These are phyloP conservation scores for Maccullochella peelii DNA, from an alignment of 2,113 vertebrate genomes.

Conservation along the genomic window DNA sequence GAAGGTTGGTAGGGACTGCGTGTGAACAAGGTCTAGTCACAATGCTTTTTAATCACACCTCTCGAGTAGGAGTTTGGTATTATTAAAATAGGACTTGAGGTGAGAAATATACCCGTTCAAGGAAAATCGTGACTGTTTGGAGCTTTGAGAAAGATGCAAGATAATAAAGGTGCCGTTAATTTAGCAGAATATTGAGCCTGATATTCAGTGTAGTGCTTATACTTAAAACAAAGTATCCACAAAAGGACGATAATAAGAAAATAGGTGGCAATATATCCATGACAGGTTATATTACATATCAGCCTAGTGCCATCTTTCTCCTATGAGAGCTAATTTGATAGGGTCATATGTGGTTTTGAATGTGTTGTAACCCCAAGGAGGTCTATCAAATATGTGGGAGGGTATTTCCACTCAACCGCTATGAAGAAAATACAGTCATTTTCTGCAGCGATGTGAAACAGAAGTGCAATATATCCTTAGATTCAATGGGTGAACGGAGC, in stretches of 20 bases:
- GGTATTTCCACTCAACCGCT: conserved; percentile 10
- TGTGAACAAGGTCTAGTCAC: conserved; percentile 47
- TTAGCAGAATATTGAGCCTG: conserved; percentile 22
- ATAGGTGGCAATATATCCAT: conserved; percentile 42
- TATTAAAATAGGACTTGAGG: conserved; percentile 71
- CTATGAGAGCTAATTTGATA: conserved; percentile 45
- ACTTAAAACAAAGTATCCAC: conserved; percentile 44
- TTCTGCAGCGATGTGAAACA: conserved; percentile 36
- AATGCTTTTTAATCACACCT: conserved; percentile 69
- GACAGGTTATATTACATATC: conserved; percentile 39
- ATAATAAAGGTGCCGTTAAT: conserved; percentile 48
- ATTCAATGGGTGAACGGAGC: conserved; percentile 30
- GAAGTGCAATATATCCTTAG: conserved; percentile 40
- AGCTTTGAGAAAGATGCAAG: conserved; percentile 29
- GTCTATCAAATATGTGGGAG: conserved; percentile 31
- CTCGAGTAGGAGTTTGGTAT: conserved; percentile 66
- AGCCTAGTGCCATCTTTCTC: conserved; percentile 6
- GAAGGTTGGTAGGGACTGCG: conserved; percentile 46
- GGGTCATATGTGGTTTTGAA: conserved; percentile 39
- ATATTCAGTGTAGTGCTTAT: neutral
- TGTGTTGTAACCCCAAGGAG: conserved; percentile 45
- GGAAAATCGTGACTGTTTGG: conserved; percentile 32
- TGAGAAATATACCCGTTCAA: conserved; percentile 45
- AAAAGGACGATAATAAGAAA: conserved; percentile 38
- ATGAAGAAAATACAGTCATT: conserved; percentile 28